Evolutionary conservation across 1,140 invertebrate genomes (phyloP), one percentile per base, ranked within the genome.

Genomic region (Nasonia longicornis): DNA sequence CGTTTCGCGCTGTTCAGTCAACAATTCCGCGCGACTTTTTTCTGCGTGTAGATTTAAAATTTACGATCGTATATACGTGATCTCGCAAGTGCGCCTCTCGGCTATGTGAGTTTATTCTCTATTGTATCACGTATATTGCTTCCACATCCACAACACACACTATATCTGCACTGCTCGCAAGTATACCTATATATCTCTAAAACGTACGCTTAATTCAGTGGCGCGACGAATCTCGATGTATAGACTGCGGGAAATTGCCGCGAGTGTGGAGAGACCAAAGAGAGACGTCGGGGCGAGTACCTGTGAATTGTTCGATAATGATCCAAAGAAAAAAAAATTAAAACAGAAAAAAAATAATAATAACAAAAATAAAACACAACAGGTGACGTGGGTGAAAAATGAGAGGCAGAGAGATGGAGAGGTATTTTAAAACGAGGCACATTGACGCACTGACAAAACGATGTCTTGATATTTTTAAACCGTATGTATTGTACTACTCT

Each of bases 291-390:
- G 69, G 20, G 70, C 70, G 31, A 42, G 70, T 74, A 74, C 81
- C 81, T 82, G 76, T 77, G 71, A 73, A 78, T 78, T 79, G 76
- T 82, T 82, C 81, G 81, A 82, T 82, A 82, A 82, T 73, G 76
- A 75, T 74, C 22, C n/a, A 78, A 82, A 22, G 72, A 71, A 31
- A 64, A 66, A 35, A 31, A 64, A 31, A 75, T 63, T 29, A 12
- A 77, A 35, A 4, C 3, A 35, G 4, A 22, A 66, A 69, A 69
- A 73, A 66, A 72, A 31, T 20, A 58, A 58, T 16, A 58, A 58
- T 20, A 58, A 35, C n/a, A 69, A 73, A 66, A 72, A 31, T 20
- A 58, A 58, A 58, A n/a, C 3, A 58, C 16, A n/a, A 31, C 63
- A 38, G 70, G 70, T 78, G 22, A 48, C 45, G 26, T 69, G 70